These are phyloP conservation scores for Coregonus ussuriensis DNA, from an alignment of 2,797 vertebrate genomes.

Conservation along the genomic window DNA sequence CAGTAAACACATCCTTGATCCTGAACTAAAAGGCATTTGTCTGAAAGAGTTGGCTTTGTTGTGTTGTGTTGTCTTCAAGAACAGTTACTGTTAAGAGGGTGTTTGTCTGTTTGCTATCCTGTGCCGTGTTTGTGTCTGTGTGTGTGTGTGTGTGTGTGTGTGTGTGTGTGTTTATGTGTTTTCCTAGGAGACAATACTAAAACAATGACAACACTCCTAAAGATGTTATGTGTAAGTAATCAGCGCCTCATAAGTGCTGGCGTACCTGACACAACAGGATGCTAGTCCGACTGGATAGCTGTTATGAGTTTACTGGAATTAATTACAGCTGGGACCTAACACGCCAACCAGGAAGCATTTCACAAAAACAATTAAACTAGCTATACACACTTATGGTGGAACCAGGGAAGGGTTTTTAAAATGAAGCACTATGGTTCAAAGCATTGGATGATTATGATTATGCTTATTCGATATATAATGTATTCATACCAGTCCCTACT, in stretches of 20 bases:
- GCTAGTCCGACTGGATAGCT: slow-evolving; percentile 39
- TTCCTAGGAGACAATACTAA: slow-evolving; percentile 31
- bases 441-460: too few relatives aligned
- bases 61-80: background rate
- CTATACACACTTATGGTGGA: too few relatives aligned
- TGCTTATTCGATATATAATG: too few relatives aligned
- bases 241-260: slow-evolving; percentile 35
- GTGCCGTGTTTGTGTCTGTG: too few relatives aligned
- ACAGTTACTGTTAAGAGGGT: background rate
- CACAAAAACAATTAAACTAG: too few relatives aligned
- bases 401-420: too few relatives aligned
- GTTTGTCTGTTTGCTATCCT: background rate
- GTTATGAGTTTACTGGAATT: slow-evolving; percentile 52
- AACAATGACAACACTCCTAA: slow-evolving; percentile 24
- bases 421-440: too few relatives aligned
- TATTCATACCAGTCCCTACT: too few relatives aligned
- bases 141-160: background rate
- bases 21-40: background rate
- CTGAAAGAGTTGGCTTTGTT: background rate
- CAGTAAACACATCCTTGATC: background rate
- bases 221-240: slow-evolving; percentile 41
- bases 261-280: slow-evolving; percentile 30
- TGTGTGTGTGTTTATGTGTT: slow-evolving; percentile 25
- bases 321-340: slow-evolving; percentile 50
- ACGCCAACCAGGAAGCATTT: background rate